phyloP scores from a whole-genome alignment of 2,888 invertebrate species.

The Nephrotoma guestfalica region DNA sequence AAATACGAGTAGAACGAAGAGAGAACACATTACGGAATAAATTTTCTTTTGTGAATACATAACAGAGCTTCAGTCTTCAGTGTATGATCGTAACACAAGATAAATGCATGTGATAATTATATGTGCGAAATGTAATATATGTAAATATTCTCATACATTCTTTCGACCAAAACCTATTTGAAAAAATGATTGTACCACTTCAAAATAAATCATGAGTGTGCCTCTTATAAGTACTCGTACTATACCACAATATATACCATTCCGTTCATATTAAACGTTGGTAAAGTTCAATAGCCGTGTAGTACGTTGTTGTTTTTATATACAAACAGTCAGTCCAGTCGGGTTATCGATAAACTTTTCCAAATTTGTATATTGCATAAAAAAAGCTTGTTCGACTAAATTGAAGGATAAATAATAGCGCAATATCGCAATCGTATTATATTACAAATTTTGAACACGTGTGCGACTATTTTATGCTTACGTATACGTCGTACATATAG shows the following conservation, averaged over 20 bases:
- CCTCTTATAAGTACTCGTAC: not conserved
- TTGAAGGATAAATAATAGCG: not conserved
- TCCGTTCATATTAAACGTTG: not conserved
- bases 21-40: not conserved
- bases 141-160: not conserved
- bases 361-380: not conserved
- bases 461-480: not conserved
- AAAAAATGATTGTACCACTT: not conserved
- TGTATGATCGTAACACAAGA: not conserved
- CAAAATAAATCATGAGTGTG: not conserved
- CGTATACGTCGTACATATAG: not conserved
- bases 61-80: not conserved
- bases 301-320: not conserved
- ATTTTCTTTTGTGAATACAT: not conserved
- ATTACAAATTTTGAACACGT: not conserved
- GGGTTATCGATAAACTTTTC: not conserved
- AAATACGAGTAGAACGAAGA: not conserved
- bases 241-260: not conserved
- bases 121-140: not conserved
- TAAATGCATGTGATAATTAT: not conserved
- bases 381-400: not conserved
- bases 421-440: not conserved
- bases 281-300: not conserved
- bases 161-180: not conserved
- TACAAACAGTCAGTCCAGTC: not conserved